Evolutionary conservation across 2,888 invertebrate species (phyloP).

Genomic region (Dyspetes luteomarginatus): DNA sequence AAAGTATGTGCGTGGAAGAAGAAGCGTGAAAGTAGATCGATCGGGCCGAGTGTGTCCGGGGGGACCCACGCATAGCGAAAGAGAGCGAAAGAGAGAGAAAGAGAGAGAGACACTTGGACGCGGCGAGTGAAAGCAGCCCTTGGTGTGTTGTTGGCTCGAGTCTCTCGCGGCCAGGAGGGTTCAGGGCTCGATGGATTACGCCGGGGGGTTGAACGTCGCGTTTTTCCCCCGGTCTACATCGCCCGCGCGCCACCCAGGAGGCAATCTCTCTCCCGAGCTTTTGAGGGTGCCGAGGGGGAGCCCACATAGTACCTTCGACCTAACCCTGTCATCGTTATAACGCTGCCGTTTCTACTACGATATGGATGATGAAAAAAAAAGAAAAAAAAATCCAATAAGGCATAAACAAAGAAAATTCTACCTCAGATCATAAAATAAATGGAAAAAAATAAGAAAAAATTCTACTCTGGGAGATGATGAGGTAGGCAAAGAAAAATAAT

Average conservation of each 20-base stretch:
- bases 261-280: constrained; percentile 54
- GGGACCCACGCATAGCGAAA: constrained; percentile 67
- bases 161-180: constrained; percentile 67
- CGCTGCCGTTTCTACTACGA: constrained; percentile 2
- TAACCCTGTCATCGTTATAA: constrained; percentile 52
- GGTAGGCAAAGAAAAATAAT: no score
- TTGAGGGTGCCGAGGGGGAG: constrained; percentile 61
- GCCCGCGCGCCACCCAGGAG: constrained; percentile 12
- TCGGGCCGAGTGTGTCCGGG: constrained; percentile 64
- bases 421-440: not conserved
- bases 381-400: not conserved
- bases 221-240: constrained; percentile 20
- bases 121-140: constrained; percentile 63
- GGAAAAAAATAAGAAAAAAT: no score
- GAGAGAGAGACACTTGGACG: constrained; percentile 63
- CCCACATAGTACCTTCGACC: constrained; percentile 56
- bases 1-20: constrained; percentile 57
- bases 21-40: constrained; percentile 66
- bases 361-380: constrained; percentile 20
- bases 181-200: constrained; percentile 67
- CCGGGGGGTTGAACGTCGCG: constrained; percentile 66
- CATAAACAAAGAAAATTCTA: not conserved
- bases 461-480: no score
- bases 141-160: constrained; percentile 18
- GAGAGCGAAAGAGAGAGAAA: constrained; percentile 14